Percentiles rank a stretch among this genome's conserved stretches.
phyloP scores from a whole-genome alignment of 2,888 invertebrate species.

The Phymatocera aterrima region DNA sequence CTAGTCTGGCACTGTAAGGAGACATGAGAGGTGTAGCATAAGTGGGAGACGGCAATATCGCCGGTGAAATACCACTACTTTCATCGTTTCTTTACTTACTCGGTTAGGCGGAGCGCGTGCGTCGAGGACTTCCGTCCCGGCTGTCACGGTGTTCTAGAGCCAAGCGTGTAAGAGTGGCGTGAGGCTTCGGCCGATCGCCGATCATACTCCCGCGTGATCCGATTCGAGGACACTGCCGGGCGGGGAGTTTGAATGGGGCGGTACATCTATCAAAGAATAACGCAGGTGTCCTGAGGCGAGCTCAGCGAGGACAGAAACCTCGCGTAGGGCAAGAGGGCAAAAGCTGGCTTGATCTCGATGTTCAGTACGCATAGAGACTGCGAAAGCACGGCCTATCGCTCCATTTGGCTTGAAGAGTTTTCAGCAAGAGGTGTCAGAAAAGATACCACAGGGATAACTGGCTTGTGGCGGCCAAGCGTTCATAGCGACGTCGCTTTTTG shows the following conservation, averaged over 20 bases:
- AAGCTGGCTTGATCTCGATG: conserved; percentile 82
- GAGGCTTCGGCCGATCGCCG: conserved; percentile 63
- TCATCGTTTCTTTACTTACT: conserved; percentile 78
- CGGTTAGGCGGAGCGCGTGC: conserved; percentile 75
- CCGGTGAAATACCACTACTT: conserved; percentile 76
- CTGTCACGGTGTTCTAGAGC: conserved; percentile 70
- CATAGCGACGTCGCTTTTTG: conserved; percentile 83
- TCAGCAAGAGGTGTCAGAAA: conserved; percentile 76
- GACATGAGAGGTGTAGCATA: conserved; percentile 80
- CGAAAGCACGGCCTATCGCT: conserved; percentile 83
- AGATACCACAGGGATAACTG: conserved; percentile 78
- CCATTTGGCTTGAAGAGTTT: conserved; percentile 77
- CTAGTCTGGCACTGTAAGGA: conserved; percentile 81
- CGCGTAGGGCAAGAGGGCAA: conserved; percentile 84
- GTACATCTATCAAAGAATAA: conserved; percentile 79
- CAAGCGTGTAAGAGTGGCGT: conserved; percentile 69
- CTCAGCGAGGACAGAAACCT: conserved; percentile 84
- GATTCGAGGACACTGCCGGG: conserved; percentile 79
- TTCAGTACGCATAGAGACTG: conserved; percentile 81
- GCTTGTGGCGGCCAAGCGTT: conserved; percentile 81
- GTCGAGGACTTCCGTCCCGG: conserved; percentile 65
- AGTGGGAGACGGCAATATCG: conserved; percentile 74
- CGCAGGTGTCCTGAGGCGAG: conserved; percentile 78
- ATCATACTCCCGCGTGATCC: conserved; percentile 65
- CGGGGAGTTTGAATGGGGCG: conserved; percentile 82